phyloP scores from a whole-genome alignment of 35 echinoderm and acorn worm genomes.

The Ophioderma brevispina region DNA sequence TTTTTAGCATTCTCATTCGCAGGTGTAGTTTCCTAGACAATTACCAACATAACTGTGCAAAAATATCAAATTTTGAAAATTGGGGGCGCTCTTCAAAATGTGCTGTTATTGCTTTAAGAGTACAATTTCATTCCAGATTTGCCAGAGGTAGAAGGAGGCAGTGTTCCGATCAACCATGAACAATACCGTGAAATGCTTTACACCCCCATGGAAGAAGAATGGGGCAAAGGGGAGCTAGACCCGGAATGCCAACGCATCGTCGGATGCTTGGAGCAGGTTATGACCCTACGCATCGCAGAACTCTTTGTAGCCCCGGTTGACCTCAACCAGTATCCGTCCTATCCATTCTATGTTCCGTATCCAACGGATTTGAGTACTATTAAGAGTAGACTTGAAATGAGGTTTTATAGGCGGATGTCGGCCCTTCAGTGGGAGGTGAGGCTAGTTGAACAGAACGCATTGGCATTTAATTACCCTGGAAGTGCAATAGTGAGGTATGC shows the following conservation, averaged over 20 bases:
- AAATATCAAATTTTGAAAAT: too few relatives aligned
- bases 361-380: conserved; percentile 90
- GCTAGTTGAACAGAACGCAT: conserved; percentile 80
- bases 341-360: conserved; percentile 79
- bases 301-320: conserved; percentile 87
- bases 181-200: conserved; percentile 69
- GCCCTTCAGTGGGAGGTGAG: conserved; percentile 91
- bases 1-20: too few relatives aligned
- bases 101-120: too few relatives aligned
- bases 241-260: conserved; percentile 85
- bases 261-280: conserved; percentile 69
- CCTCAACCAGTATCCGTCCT: conserved; percentile 74
- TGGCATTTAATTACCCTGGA: conserved; percentile 76
- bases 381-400: conserved; percentile 57
- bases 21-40: too few relatives aligned
- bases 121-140: conserved; percentile 68
- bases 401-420: conserved; percentile 83
- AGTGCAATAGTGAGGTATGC: conserved; percentile 89
- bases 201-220: conserved; percentile 67
- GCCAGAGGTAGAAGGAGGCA: conserved; percentile 74
- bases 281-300: conserved; percentile 71
- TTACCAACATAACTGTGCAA: too few relatives aligned
- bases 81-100: too few relatives aligned
- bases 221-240: conserved; percentile 66
- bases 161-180: conserved; percentile 62